Evolutionary conservation across 2,888 invertebrate species (phyloP), one percentile per base, ranked within the genome.

Genomic region (Acrobasis consociella): DNA sequence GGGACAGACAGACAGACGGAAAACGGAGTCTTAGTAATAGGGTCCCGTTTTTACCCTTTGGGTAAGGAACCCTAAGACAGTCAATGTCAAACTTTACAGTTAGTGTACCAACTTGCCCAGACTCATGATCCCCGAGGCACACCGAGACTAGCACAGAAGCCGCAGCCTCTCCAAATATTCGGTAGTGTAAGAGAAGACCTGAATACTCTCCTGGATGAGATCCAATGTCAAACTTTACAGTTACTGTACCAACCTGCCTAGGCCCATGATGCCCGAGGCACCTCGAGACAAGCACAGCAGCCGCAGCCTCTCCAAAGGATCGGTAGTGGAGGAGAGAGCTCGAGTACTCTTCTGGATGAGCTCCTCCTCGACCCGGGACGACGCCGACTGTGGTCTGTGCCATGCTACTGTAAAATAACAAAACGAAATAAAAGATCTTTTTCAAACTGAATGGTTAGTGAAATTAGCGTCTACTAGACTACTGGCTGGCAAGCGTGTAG

Each of bases 71-170:
- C n/a, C n/a, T n/a, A n/a, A n/a, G 93, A 98, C 94, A 84, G 96
- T 96, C 31, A 31, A 31, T 31, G 8, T 31, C 31, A 5, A 7
- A 31, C 31, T 31, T 31, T 31, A 31, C 31, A 5, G 8, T 31
- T 31, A 31, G 31, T 31, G 31, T 31, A 31, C 31, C 31, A 31
- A 97, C 96, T 97, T 96, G 75, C 96, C 97, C 56, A 99, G 90
- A 1, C 96, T 97, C 75, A 98, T 93, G 80, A 99, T 97, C 62
- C 98, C 98, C 31, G 94, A 94, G 38, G 97, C 96, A 17, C 99
- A 99, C 65, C 98, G 94, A 1, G 96, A 93, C 61, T 98, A 93
- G 83, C 98, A 98, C 69, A 97, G 92, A 69, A 97, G 91, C 59
- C 98, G 94, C 69, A 99, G 87, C 80, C 96, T 96, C 87, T 98